phyloP scores from a whole-genome alignment of 2,888 invertebrate genomes.

The Limnephilus auricula region DNA sequence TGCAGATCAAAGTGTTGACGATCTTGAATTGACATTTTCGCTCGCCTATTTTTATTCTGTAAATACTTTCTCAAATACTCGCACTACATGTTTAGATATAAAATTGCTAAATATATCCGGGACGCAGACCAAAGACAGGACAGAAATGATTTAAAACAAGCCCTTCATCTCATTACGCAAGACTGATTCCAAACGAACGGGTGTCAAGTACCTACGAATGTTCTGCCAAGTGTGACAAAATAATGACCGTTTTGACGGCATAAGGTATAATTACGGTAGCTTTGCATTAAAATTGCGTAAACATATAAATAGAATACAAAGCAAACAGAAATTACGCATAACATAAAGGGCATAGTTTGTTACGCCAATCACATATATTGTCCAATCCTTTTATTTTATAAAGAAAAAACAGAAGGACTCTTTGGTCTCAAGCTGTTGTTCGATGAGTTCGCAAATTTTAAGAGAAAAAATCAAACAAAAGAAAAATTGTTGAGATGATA shows the following conservation, averaged over 20 bases:
- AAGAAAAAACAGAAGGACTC: too few relatives aligned
- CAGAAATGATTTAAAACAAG: not conserved
- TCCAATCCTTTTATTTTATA: too few relatives aligned
- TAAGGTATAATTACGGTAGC: not conserved
- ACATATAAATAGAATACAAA: not conserved
- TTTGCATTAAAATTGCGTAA: not conserved
- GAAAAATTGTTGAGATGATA: too few relatives aligned
- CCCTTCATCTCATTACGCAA: not conserved
- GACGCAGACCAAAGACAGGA: not conserved
- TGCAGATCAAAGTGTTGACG: too few relatives aligned
- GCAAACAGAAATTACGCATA: not conserved
- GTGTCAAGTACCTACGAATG: not conserved
- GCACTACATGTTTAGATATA: not conserved
- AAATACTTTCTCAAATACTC: not conserved
- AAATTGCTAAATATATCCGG: not conserved
- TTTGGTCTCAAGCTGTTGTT: too few relatives aligned
- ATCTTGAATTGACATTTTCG: not conserved
- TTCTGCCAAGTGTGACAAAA: not conserved
- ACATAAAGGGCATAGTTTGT: not conserved
- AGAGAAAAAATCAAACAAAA: too few relatives aligned
- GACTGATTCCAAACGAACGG: not conserved
- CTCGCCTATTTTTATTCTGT: not conserved
- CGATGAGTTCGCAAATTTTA: too few relatives aligned
- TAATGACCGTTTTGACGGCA: not conserved
- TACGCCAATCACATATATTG: too few relatives aligned